Evolutionary conservation across 2,797 vertebrate species (phyloP).

Genomic region (Muraenolepis orangiensis): DNA sequence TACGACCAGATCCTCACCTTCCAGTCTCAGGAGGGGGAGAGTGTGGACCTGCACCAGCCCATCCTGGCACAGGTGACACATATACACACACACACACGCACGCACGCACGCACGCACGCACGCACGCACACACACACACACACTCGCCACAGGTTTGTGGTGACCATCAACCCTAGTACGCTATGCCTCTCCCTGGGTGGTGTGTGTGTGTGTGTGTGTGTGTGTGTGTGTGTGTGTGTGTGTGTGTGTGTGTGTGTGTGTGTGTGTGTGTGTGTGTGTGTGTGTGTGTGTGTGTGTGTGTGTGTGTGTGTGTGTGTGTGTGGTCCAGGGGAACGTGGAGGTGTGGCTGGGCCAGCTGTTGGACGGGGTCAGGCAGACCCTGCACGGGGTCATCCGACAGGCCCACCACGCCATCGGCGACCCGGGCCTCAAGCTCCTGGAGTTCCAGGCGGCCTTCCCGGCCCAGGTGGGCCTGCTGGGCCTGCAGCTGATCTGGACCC

Average conservation of each 20-base stretch:
- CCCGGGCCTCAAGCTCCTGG: constrained; percentile 70
- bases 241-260: too few species aligned
- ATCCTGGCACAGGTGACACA: constrained; percentile 77
- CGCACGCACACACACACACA: background rate
- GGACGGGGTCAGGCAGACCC: constrained; percentile 75
- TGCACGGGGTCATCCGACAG: constrained; percentile 78
- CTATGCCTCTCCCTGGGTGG: background rate
- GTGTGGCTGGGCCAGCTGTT: constrained; percentile 80
- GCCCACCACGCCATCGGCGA: constrained; percentile 73
- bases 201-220: too few species aligned
- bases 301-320: too few species aligned
- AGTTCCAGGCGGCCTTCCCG: constrained; percentile 79
- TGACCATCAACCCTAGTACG: background rate
- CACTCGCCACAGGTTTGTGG: background rate
- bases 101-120: background rate
- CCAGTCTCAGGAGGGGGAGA: constrained; percentile 84
- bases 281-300: too few species aligned
- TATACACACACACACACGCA: constrained; percentile 4
- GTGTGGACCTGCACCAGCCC: constrained; percentile 71
- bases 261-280: too few species aligned
- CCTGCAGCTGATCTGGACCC: constrained; percentile 87
- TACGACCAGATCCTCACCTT: constrained; percentile 82
- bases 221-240: too few species aligned
- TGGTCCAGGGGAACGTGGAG: constrained; percentile 83
- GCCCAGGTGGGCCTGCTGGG: constrained; percentile 84